These are phyloP conservation scores for Gadus macrocephalus DNA, from an alignment of 2,113 vertebrate species.

Conservation along the genomic window DNA sequence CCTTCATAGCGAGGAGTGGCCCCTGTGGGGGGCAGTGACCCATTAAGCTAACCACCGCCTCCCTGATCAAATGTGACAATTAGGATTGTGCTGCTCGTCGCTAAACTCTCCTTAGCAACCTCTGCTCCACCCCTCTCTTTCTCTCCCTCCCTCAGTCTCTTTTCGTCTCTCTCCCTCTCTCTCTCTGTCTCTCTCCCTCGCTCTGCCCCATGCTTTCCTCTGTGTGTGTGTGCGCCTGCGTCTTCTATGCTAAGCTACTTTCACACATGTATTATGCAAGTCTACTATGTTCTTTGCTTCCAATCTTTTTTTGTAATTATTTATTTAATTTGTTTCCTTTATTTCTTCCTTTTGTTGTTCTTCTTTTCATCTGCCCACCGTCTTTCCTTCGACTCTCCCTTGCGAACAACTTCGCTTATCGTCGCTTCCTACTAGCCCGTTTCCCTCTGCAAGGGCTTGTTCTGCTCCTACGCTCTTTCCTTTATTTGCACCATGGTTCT, in stretches of 20 bases:
- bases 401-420: neutral
- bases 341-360: neutral
- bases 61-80: slow-evolving; percentile 73
- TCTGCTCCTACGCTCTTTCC: too few species aligned
- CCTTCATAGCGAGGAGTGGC: slow-evolving; percentile 38
- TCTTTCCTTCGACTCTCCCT: neutral
- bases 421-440: too few species aligned
- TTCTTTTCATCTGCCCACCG: neutral
- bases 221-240: too few species aligned
- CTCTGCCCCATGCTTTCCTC: neutral
- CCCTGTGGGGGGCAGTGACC: slow-evolving; percentile 45
- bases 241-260: neutral
- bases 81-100: slow-evolving; percentile 60
- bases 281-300: too few species aligned
- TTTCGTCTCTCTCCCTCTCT: neutral
- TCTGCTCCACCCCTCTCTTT: slow-evolving; percentile 31
- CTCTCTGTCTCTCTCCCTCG: neutral
- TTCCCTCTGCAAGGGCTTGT: too few species aligned
- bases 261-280: too few species aligned
- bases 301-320: too few species aligned
- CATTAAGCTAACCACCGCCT: slow-evolving; percentile 55
- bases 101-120: slow-evolving; percentile 40
- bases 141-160: slow-evolving; percentile 19
- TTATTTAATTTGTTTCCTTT: too few species aligned
- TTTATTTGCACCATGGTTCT: too few species aligned